Base-by-base conservation (phyloP, 2,113 vertebrate species). In the Cichladusa arquata region DNA sequence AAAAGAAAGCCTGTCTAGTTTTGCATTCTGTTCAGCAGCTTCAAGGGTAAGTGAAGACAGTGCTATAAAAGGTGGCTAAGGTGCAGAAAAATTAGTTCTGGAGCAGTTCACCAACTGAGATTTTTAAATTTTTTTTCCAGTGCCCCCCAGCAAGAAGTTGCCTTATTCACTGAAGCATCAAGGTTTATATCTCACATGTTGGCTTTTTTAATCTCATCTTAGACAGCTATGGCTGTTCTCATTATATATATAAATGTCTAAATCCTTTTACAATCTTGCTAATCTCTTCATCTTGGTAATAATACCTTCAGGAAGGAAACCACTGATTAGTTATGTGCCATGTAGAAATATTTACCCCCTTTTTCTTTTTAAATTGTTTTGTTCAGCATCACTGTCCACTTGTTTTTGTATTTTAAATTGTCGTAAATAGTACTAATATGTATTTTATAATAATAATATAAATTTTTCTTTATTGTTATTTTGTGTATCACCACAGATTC, bases 201-300 rank as follows among this genome's bases (percentile, higher is more conserved):
- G 36, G 44, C 33, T 86, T 86, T 81, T 86, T 64, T 5, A 87
- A 76, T 72, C 53, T 93, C 24, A 64, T 74, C n/a, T 86, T 60
- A 89, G 64, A 64, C 78, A 64, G 13, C 29, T 73, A 56, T 78
- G 72, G 50, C 81, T 92, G 34, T 91, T 89, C 29, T 89, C 40
- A 73, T 86, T 86, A 64, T 67, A 51, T 69, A 72, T 61, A 79
- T 90, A 76, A 88, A 61, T 61, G 25, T 67, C 66, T 95, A 76
- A 94, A 93, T 92, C 66, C 48, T 57, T 90, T 95, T 57, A 65
- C 48, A 82, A 57, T 65, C 61, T 85, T 92, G n/a, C 22, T 76
- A 67, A 87, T 58, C 53, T 76, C 53, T 90, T 87, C 26, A 48
- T 84, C n/a, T 90, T 88, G 14, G 24, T 90, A 85, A 62, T 79